Conservation (phyloP, 2,113 vertebrate species). For the Penelope pileata region DNA sequence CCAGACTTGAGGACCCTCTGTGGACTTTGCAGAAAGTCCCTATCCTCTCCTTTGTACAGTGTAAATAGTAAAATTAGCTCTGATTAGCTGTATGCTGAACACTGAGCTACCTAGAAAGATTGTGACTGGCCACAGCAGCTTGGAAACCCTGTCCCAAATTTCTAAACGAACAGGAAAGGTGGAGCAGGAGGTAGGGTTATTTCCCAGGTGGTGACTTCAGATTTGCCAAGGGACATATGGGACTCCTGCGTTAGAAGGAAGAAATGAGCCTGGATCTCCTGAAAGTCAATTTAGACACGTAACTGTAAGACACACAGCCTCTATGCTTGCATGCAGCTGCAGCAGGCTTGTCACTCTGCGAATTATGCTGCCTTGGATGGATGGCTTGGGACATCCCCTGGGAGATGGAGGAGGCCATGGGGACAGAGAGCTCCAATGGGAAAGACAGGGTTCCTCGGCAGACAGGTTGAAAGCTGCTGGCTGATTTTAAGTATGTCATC, state of each 20-base stretch:
- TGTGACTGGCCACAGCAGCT: not conserved
- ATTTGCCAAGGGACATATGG: not conserved
- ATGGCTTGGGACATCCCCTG: not conserved
- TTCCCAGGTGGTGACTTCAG: not conserved
- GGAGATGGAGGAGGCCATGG: not conserved
- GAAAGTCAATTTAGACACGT: not conserved
- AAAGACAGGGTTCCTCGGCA: not conserved
- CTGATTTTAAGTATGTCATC: not conserved
- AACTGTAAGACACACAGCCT: not conserved
- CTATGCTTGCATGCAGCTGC: not conserved
- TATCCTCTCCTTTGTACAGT: not conserved
- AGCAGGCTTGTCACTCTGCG: not conserved
- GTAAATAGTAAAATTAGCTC: not conserved
- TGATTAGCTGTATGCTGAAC: not conserved
- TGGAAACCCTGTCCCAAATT: not conserved
- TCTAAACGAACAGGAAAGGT: not conserved
- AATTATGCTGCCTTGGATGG: not conserved
- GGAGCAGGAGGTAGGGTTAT: not conserved
- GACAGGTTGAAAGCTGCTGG: not conserved
- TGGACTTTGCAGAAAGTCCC: not conserved
- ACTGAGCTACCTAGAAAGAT: not conserved
- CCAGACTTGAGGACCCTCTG: not conserved
- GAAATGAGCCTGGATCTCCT: not conserved
- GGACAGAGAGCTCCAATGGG: not conserved
- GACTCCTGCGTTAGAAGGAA: not conserved